Conservation (phyloP, 2,888 invertebrate species). For the Papilio elwesi region DNA sequence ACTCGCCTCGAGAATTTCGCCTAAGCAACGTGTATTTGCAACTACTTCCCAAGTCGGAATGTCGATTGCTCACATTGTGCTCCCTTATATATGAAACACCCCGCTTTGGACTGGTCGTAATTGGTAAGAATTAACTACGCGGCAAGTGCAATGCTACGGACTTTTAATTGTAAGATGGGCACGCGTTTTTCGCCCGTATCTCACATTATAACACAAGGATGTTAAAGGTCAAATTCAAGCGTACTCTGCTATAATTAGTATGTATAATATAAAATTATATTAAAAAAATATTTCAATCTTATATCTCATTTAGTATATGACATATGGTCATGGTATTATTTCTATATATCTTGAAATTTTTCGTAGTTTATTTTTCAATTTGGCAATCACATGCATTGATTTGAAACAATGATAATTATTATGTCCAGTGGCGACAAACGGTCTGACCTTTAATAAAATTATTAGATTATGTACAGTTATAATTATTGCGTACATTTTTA, state of each 20-base stretch:
- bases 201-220: constrained; percentile 48
- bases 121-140: constrained; percentile 80
- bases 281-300: not conserved
- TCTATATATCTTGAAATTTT: constrained; percentile 43
- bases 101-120: constrained; percentile 72
- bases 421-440: not conserved
- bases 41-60: constrained; percentile 76
- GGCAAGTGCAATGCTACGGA: constrained; percentile 78
- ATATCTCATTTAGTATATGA: constrained; percentile 1
- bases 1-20: constrained; percentile 83
- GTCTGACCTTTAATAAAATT: constrained; percentile 6
- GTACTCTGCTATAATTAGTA: not conserved
- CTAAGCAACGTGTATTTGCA: constrained; percentile 76
- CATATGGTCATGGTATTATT: not conserved
- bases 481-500: not conserved
- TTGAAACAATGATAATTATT: constrained; percentile 21
- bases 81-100: constrained; percentile 79
- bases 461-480: not conserved
- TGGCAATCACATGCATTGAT: not conserved
- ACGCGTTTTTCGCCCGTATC: constrained; percentile 54
- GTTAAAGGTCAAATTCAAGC: constrained; percentile 37
- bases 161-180: constrained; percentile 75
- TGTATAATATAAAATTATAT: constrained; percentile 2
- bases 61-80: constrained; percentile 65
- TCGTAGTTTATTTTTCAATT: not conserved